Evolutionary conservation across 2,113 vertebrate genomes (phyloP).

Genomic region (Atherinomorus stipes): DNA sequence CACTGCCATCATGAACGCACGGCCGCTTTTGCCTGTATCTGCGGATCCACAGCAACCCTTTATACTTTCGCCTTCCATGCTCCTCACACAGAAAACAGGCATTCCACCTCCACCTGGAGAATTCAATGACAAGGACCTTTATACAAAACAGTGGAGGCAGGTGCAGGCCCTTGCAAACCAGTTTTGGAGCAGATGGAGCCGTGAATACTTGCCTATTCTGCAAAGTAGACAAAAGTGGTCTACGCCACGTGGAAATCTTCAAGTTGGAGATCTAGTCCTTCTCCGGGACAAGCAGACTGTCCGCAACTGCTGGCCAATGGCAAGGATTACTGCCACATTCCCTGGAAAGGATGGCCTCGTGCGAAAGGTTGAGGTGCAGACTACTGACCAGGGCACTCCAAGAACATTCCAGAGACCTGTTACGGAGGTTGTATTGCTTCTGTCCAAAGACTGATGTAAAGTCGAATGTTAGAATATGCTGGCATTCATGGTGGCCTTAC

Average conservation of each 20-base stretch:
- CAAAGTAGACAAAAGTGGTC: no score
- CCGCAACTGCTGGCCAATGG: background rate
- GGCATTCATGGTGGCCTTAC: background rate
- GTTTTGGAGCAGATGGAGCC: no score
- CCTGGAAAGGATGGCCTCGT: constrained; percentile 7
- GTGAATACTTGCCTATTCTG: no score
- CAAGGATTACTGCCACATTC: background rate
- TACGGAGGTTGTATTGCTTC: background rate
- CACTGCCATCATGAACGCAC: background rate
- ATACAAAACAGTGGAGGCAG: no score
- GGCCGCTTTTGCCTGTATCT: background rate
- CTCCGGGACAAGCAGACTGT: no score
- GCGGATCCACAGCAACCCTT: background rate
- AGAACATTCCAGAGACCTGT: background rate
- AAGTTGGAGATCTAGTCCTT: no score
- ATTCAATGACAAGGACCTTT: no score
- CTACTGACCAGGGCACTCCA: background rate
- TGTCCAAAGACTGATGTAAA: background rate
- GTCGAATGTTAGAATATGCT: background rate
- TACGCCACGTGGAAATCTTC: no score
- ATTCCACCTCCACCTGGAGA: no score
- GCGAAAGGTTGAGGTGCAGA: background rate
- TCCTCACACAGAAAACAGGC: no score
- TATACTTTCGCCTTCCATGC: no score
- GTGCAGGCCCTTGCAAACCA: no score